Base-by-base conservation (phyloP, 2,888 invertebrate species). In the Osedax frankpressi region DNA sequence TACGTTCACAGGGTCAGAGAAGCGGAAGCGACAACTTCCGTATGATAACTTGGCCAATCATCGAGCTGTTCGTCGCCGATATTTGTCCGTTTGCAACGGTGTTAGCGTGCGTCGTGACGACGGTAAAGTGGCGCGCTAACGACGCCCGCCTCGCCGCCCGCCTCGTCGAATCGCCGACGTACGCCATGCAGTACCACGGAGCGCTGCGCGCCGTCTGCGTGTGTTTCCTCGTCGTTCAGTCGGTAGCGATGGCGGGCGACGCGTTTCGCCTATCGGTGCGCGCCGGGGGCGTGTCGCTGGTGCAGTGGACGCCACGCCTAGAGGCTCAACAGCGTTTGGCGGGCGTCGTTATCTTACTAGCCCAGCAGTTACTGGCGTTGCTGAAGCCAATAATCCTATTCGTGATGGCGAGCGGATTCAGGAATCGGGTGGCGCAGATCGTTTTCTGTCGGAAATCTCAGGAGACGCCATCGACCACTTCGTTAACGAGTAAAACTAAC, bases 1-100 rank as follows among this genome's bases (percentile, higher is more conserved):
- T 44, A 44, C 44, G 19, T 44, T 44, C 19, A 19, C 44, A 44
- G 44, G 74, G 75, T 30, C 72, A 74, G 63, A 3, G 44, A 68
- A 75, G 74, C 19, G 76, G 65, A 14, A 76, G 74, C n/a, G 75
- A 76, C 28, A 68, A 75, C 19, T 81, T 82, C 75, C 76, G 80
- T 2, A 77, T 80, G 27, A 75, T 77, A 63, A 80, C 81, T 59
- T 81, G 81, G 80, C 82, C 82, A 28, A 73, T 78, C 24, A 77
- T 82, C 11, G 79, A 81, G 73, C 77, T 81, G 26, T 65, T 80
- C 2, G 76, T 82, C 6, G 77, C 77, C 59, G 79, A 81, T 63
- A 30, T 81, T 14, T 74, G 81, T 3, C 84, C 84, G 1, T 75
- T 79, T 19, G 72, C 80, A 26, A 74, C 79, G 29, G 77, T 81